Evolutionary conservation across 2,113 vertebrate species (phyloP).

Genomic region (Climacteris rufus): DNA sequence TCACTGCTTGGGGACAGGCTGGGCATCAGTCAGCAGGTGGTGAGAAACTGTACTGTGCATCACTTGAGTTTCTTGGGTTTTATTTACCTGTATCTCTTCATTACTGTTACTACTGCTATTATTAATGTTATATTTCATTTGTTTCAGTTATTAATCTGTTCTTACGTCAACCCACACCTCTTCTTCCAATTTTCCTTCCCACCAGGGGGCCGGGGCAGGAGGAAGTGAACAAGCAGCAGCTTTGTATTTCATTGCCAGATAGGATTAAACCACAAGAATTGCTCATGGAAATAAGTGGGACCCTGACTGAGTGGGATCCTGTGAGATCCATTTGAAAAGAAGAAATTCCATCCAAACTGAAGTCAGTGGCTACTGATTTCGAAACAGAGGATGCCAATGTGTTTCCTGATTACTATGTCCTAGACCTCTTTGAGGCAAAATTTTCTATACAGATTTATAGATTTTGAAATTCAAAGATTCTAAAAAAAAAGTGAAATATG

Average conservation of each 20-base stretch:
- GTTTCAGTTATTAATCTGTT: background rate
- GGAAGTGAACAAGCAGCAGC: background rate
- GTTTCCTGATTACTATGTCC: background rate
- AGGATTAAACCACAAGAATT: background rate
- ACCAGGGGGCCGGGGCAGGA: background rate
- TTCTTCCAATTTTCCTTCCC: background rate
- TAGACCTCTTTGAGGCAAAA: background rate
- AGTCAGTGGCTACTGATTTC: background rate
- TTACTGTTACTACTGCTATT: background rate
- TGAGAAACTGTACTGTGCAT: background rate
- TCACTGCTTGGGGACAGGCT: rapidly evolving
- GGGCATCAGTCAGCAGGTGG: background rate
- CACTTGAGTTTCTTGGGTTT: background rate
- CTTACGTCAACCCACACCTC: background rate
- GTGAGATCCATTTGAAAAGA: background rate
- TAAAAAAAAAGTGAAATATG: background rate
- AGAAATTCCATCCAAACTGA: background rate
- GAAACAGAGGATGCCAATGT: background rate
- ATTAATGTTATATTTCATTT: background rate
- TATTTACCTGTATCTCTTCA: background rate
- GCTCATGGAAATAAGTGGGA: background rate
- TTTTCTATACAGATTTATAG: background rate
- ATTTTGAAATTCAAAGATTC: background rate
- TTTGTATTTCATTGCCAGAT: background rate
- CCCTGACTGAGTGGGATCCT: background rate